These are phyloP conservation scores for Crocodylus rhombifer DNA, from an alignment of 2,797 vertebrate species.

Conservation along the genomic window DNA sequence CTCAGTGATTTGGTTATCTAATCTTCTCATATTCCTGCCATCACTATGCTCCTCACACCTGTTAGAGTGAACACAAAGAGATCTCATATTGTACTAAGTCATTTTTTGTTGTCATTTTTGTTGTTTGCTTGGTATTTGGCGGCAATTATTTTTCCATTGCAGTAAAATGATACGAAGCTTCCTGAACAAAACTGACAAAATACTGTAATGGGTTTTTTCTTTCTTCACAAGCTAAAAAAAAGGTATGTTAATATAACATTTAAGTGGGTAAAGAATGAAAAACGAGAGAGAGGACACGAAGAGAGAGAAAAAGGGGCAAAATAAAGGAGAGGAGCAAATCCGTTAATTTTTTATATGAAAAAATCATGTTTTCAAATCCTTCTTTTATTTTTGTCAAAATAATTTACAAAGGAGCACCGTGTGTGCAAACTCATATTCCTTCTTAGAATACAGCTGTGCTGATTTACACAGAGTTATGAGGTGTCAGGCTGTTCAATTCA, in stretches of 20 bases:
- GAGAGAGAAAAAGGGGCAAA: neutral
- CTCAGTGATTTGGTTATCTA: neutral
- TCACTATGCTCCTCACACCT: conserved; percentile 54
- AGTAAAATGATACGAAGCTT: conserved; percentile 72
- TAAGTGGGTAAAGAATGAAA: conserved; percentile 75
- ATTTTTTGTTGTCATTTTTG: conserved; percentile 31
- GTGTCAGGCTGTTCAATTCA: neutral
- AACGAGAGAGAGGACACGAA: neutral
- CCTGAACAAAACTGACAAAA: conserved; percentile 75
- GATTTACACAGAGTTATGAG: conserved; percentile 61
- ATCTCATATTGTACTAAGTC: conserved; percentile 52
- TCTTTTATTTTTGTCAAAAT: conserved; percentile 78
- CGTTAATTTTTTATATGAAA: conserved; percentile 77
- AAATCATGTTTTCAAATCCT: conserved; percentile 72
- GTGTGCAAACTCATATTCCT: conserved; percentile 61
- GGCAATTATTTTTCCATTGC: conserved; percentile 61
- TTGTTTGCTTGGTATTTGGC: conserved; percentile 51
- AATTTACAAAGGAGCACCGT: conserved; percentile 66
- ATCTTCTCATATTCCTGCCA: neutral
- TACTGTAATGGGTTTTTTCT: conserved; percentile 57
- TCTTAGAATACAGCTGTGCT: conserved; percentile 67
- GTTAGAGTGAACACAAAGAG: conserved; percentile 63
- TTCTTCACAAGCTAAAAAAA: conserved; percentile 66
- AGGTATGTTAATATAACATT: conserved; percentile 74
- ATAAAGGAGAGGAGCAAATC: conserved; percentile 63